Conservation (phyloP, 2,888 invertebrate genomes). For the Drosophila austrosaltans region DNA sequence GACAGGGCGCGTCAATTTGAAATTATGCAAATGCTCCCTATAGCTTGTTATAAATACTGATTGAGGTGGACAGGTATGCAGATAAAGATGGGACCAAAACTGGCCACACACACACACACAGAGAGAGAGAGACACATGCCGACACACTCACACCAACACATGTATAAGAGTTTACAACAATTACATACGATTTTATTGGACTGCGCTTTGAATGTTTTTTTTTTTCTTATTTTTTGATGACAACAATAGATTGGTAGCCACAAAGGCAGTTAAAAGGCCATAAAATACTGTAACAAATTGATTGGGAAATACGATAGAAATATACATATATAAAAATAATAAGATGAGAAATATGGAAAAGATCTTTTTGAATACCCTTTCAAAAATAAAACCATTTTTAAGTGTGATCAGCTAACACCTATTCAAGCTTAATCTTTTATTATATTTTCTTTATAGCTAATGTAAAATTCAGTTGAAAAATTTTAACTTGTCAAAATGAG, state of each 20-base stretch:
- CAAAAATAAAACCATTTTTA: not conserved
- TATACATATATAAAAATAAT: not conserved
- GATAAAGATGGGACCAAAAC: conserved; percentile 9
- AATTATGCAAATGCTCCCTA: conserved; percentile 69
- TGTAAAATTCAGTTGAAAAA: not conserved
- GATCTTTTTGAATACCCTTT: conserved; percentile 34
- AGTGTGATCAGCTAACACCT: not conserved
- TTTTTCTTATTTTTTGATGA: conserved; percentile 8
- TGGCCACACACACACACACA: conserved; percentile 29
- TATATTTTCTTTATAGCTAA: not conserved
- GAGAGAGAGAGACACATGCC: conserved; percentile 11
- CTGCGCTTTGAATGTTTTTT: conserved; percentile 32
- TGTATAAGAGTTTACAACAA: conserved; percentile 32
- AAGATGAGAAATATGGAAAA: not conserved
- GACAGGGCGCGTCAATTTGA: conserved; percentile 66
- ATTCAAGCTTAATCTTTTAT: not conserved
- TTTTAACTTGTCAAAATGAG: not conserved
- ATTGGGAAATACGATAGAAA: conserved; percentile 60
- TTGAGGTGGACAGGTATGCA: conserved; percentile 25
- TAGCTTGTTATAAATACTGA: conserved; percentile 31
- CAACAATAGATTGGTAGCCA: conserved; percentile 69
- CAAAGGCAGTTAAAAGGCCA: conserved; percentile 74
- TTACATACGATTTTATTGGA: conserved; percentile 60
- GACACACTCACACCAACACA: conserved; percentile 25
- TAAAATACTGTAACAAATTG: conserved; percentile 76